Conservation (phyloP, 2,113 vertebrate genomes). For the Sinocyclocheilus anophthalmus region DNA sequence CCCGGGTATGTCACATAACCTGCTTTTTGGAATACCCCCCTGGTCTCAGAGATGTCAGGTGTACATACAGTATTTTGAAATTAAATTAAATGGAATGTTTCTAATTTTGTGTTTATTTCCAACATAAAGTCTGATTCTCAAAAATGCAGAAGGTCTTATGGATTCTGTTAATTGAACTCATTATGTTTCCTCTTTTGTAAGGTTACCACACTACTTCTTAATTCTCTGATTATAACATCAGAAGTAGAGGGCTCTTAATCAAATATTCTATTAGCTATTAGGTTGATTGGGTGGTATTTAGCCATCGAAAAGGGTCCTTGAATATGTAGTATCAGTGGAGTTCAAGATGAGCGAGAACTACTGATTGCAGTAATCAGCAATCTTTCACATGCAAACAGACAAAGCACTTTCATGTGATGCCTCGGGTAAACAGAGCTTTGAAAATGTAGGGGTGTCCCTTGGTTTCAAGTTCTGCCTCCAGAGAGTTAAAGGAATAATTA, state of each 20-base stretch:
- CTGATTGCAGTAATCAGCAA: conserved; percentile 71
- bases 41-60: too few species aligned
- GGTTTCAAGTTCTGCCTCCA: neutral
- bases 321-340: conserved; percentile 60
- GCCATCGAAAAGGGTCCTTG: conserved; percentile 54
- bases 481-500: conserved; percentile 51
- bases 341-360: conserved; percentile 44
- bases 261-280: conserved; percentile 58
- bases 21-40: too few species aligned
- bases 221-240: conserved; percentile 50
- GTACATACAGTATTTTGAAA: neutral
- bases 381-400: conserved; percentile 50
- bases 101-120: neutral
- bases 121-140: neutral
- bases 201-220: conserved; percentile 26
- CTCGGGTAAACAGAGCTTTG: neutral
- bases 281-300: conserved; percentile 65
- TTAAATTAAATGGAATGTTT: neutral
- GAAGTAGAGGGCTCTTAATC: conserved; percentile 60
- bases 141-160: neutral
- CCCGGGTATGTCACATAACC: too few species aligned
- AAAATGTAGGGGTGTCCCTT: neutral
- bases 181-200: conserved; percentile 35
- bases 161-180: conserved; percentile 32
- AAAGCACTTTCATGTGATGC: conserved; percentile 13